These are phyloP conservation scores for Delphinapterus leucas DNA, from an alignment of 2,113 vertebrate species.

Conservation along the genomic window DNA sequence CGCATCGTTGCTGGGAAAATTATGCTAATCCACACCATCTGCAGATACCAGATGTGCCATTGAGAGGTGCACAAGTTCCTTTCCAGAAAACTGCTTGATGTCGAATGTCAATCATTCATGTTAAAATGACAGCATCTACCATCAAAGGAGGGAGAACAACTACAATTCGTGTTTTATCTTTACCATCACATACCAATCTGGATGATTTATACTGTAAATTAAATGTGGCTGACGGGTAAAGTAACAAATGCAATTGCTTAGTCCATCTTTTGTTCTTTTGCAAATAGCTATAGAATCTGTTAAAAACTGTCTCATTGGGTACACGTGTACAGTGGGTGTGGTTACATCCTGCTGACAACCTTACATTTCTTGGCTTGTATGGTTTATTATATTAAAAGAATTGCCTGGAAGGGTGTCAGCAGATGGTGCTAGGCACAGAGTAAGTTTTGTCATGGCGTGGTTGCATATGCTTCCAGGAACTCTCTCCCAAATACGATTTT, in stretches of 20 bases:
- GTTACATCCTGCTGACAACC: conserved; percentile 22
- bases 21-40: conserved; percentile 70
- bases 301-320: neutral
- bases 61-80: conserved; percentile 64
- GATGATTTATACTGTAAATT: neutral
- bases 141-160: conserved; percentile 28
- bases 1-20: conserved; percentile 52
- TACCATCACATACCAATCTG: neutral
- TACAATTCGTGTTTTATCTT: neutral
- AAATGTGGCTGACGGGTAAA: neutral
- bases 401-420: conserved; percentile 36
- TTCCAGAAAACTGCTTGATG: conserved; percentile 60
- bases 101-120: conserved; percentile 63
- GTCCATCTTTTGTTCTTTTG: conserved; percentile 25
- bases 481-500: conserved; percentile 40
- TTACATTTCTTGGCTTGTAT: conserved; percentile 19
- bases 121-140: conserved; percentile 60
- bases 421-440: conserved; percentile 58
- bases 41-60: conserved; percentile 75
- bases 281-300: neutral
- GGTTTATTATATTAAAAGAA: conserved; percentile 29
- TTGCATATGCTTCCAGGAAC: conserved; percentile 62
- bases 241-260: neutral
- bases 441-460: neutral
- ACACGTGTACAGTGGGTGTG: neutral